These are phyloP conservation scores for Lepidonotus clava DNA, from an alignment of 2,888 invertebrate genomes.

Conservation along the genomic window DNA sequence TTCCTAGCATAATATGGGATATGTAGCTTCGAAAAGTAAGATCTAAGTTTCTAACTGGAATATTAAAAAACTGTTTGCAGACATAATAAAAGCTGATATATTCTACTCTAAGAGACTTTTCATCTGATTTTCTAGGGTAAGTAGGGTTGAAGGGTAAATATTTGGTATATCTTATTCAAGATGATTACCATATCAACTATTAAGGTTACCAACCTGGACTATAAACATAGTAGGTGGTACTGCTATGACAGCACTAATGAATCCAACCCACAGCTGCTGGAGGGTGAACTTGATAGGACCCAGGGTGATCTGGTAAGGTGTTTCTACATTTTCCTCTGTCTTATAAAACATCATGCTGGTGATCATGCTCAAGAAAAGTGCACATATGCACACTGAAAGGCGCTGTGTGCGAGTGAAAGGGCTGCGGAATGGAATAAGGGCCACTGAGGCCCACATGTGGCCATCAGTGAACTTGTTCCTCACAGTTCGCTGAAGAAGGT, in stretches of 20 bases:
- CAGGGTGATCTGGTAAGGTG: conserved; percentile 61
- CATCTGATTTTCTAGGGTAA: no score
- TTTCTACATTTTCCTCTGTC: conserved; percentile 57
- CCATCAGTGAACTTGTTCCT: conserved; percentile 78
- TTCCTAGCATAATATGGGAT: no score
- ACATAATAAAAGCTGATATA: no score
- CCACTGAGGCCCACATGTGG: conserved; percentile 81
- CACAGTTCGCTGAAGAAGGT: conserved; percentile 77
- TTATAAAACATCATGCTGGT: conserved; percentile 68
- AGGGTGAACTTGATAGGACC: conserved; percentile 66
- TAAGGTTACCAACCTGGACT: conserved; percentile 30
- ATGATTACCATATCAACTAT: no score
- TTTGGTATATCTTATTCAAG: no score
- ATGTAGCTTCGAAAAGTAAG: no score
- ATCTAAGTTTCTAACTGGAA: no score
- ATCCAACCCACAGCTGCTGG: conserved; percentile 65
- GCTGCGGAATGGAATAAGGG: conserved; percentile 79
- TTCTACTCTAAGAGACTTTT: no score
- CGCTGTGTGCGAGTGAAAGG: conserved; percentile 78
- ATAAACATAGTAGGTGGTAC: conserved; percentile 37
- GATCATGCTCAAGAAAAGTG: conserved; percentile 70
- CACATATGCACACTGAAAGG: conserved; percentile 67
- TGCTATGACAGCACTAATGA: conserved; percentile 58
- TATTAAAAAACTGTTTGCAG: no score
- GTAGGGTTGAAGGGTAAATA: no score